Conservation (phyloP, 2,113 vertebrate genomes). For the Alligator mississippiensis region DNA sequence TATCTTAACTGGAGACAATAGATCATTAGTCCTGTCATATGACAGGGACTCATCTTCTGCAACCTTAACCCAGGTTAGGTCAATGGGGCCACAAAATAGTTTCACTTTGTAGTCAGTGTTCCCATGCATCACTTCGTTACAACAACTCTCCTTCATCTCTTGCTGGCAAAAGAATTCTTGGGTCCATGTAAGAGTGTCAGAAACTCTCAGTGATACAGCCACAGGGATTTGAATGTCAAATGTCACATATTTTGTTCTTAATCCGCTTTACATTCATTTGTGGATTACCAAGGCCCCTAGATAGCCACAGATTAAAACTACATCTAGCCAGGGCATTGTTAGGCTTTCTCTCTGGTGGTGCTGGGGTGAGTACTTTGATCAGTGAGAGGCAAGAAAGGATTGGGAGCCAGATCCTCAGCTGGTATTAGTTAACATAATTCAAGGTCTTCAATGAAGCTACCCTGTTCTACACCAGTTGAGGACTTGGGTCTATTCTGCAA, state of each 20-base stretch:
- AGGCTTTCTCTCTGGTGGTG: neutral
- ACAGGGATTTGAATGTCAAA: neutral
- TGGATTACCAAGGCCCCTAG: neutral
- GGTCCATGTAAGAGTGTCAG: accelerated
- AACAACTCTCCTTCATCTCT: neutral
- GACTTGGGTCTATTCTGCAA: neutral
- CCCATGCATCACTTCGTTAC: neutral
- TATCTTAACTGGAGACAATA: neutral
- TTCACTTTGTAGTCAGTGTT: neutral
- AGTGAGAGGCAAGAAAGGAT: neutral
- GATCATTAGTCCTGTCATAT: neutral
- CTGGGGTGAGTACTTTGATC: neutral
- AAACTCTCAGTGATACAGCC: neutral
- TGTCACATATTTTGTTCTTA: neutral
- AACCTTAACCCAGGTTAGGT: accelerated
- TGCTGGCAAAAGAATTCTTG: neutral
- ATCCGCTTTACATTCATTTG: neutral
- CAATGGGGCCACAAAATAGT: neutral
- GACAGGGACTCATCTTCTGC: neutral
- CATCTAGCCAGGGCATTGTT: neutral
- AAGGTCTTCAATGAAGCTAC: no score
- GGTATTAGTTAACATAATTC: neutral
- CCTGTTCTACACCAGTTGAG: neutral
- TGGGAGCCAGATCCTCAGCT: neutral
- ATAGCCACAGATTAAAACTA: neutral